phyloP scores from a whole-genome alignment of 2,797 vertebrate genomes.

The Pseudomugil tenellus region DNA sequence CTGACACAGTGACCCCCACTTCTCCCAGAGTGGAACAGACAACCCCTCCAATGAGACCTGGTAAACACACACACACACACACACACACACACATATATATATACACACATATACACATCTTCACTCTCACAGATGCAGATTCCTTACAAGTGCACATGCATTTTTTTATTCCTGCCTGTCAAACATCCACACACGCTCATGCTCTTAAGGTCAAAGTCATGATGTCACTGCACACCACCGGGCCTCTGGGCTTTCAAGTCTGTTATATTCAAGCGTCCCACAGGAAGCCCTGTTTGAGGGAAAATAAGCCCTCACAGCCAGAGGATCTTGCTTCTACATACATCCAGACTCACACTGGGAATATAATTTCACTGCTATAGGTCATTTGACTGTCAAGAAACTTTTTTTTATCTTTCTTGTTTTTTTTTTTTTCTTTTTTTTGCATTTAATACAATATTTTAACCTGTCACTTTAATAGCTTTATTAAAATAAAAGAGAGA shows the following conservation, averaged over 20 bases:
- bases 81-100: conserved; percentile 8
- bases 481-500: conserved; percentile 13
- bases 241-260: conserved; percentile 66
- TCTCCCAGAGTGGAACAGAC: conserved; percentile 86
- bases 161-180: conserved; percentile 9
- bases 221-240: conserved; percentile 61
- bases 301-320: conserved; percentile 59
- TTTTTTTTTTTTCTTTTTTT: conserved; percentile 13
- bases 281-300: conserved; percentile 62
- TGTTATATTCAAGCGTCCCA: conserved; percentile 58
- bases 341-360: conserved; percentile 26
- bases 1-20: conserved; percentile 88
- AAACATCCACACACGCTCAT: conserved; percentile 27
- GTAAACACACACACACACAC: conserved; percentile 56
- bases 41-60: conserved; percentile 77
- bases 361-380: conserved; percentile 44
- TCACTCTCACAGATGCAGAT: conserved; percentile 24
- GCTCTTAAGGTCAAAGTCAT: conserved; percentile 65
- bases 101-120: background rate
- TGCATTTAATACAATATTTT: conserved; percentile 6
- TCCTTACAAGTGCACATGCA: conserved; percentile 1
- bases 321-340: conserved; percentile 39
- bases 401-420: background rate
- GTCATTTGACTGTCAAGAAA: conserved; percentile 29
- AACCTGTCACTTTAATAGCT: conserved; percentile 7